phyloP scores from a whole-genome alignment of 2,797 vertebrate genomes.

The Moxostoma hubbsi region DNA sequence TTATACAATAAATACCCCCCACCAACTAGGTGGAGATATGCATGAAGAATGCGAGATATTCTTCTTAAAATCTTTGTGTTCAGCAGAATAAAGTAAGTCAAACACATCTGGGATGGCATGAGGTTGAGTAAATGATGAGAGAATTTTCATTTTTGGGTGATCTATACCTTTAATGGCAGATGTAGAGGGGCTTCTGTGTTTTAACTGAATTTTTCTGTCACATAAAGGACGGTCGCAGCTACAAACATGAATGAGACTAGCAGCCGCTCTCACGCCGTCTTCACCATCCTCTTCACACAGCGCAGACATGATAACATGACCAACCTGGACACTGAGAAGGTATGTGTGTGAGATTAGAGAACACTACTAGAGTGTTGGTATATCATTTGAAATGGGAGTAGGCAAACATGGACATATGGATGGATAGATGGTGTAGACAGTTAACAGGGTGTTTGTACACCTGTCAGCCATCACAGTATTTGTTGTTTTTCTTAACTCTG shows the following conservation, averaged over 20 bases:
- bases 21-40: no score
- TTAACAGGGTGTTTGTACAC: no score
- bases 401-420: no score
- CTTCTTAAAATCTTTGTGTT: no score
- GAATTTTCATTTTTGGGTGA: neutral
- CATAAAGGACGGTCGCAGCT: constrained; percentile 82
- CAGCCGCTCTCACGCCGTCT: constrained; percentile 86
- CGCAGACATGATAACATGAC: constrained; percentile 75
- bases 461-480: neutral
- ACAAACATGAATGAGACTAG: constrained; percentile 91
- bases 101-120: no score
- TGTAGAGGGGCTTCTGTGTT: no score
- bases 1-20: no score
- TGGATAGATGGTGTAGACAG: no score
- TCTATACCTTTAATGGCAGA: no score
- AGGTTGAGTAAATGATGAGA: no score
- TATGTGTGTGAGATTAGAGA: constrained; percentile 34
- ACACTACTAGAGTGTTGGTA: neutral
- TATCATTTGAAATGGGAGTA: neutral
- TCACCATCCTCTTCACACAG: constrained; percentile 88
- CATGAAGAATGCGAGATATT: no score
- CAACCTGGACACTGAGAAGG: constrained; percentile 77
- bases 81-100: no score
- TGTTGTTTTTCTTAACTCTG: neutral
- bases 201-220: constrained; percentile 8